Evolutionary conservation across 2,888 invertebrate genomes (phyloP), one percentile per base, ranked within the genome.

Genomic region (Lycophotia porphyrea): DNA sequence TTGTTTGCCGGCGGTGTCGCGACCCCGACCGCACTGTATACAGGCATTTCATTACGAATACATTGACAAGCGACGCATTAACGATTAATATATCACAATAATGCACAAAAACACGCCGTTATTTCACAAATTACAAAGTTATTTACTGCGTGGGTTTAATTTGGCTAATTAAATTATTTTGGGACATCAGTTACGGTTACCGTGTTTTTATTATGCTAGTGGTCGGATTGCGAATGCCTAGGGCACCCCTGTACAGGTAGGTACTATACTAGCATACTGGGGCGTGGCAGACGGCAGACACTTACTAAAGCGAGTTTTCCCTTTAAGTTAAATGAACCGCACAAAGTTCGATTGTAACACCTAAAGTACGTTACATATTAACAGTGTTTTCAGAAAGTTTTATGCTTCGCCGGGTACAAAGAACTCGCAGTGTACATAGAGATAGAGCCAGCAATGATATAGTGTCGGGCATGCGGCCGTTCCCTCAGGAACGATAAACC

Each of bases 401-500:
- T 92, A 92, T 91, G 92, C 91, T 91, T 88, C 84, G 87, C 86
- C 85, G 90, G 90, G 93, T 93, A 95, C 93, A 93, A 94, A 94
- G 93, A 93, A 91, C 90, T 91, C 91, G 91, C 88, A 91, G 93
- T 91, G 91, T 92, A 92, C 91, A 91, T 90, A 92, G 92, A 94
- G 94, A 95, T 94, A 94, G 95, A 95, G 91, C 91, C 92, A 92
- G 94, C 95, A 96, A 96, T 96, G 96, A 96, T 96, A 95, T 96
- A 96, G 96, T 96, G 95, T 90, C 94, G 95, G 95, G 95, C 94
- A 93, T 91, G 92, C 93, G 93, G 94, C 91, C 90, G 93, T 88
- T 96, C 96, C 96, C 96, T 92, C 90, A 94, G 96, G 96, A 91
- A 93, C 96, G 95, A 96, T 96, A 96, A 96, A 96, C 95, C 96